These are phyloP conservation scores for Ganaspis brasiliensis DNA, from an alignment of 2,888 invertebrate species.

Conservation along the genomic window DNA sequence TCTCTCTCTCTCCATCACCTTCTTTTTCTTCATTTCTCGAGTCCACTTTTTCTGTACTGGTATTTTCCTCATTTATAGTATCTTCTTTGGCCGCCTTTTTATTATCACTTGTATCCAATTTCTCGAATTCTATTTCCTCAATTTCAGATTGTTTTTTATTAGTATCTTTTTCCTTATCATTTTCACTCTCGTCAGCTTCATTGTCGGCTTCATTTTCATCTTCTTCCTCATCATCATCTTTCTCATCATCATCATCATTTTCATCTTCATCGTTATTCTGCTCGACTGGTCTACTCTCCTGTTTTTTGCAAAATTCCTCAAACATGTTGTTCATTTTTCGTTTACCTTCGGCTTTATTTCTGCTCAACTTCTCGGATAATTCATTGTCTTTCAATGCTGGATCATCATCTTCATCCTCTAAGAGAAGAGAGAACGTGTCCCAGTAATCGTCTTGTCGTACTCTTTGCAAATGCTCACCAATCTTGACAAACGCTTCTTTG, in stretches of 20 bases:
- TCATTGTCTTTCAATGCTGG: slow-evolving; percentile 68
- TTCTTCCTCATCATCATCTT: slow-evolving; percentile 44
- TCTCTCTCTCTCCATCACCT: too few relatives aligned
- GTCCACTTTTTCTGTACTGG: too few relatives aligned
- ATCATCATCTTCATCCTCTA: slow-evolving; percentile 67
- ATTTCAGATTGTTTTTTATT: slow-evolving; percentile 1
- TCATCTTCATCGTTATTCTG: slow-evolving; percentile 30
- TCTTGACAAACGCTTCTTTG: slow-evolving; percentile 68
- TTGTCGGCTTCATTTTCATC: slow-evolving; percentile 19
- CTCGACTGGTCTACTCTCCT: slow-evolving; percentile 59
- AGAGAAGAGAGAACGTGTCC: slow-evolving; percentile 70
- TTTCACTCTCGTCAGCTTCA: slow-evolving; percentile 9
- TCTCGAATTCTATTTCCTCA: too few relatives aligned
- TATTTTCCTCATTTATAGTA: background rate
- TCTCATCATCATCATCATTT: slow-evolving; percentile 38
- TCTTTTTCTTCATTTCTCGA: too few relatives aligned
- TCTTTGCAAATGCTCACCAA: slow-evolving; percentile 71
- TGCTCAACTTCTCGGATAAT: slow-evolving; percentile 64
- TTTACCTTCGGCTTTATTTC: slow-evolving; percentile 68
- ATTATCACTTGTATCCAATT: slow-evolving; percentile 20
- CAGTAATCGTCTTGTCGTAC: slow-evolving; percentile 69
- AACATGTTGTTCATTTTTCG: slow-evolving; percentile 69
- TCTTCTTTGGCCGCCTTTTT: background rate
- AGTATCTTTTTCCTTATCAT: background rate
- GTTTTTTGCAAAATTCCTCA: slow-evolving; percentile 67